Conservation (phyloP, 2,797 vertebrate species). For the Enoplosus armatus region DNA sequence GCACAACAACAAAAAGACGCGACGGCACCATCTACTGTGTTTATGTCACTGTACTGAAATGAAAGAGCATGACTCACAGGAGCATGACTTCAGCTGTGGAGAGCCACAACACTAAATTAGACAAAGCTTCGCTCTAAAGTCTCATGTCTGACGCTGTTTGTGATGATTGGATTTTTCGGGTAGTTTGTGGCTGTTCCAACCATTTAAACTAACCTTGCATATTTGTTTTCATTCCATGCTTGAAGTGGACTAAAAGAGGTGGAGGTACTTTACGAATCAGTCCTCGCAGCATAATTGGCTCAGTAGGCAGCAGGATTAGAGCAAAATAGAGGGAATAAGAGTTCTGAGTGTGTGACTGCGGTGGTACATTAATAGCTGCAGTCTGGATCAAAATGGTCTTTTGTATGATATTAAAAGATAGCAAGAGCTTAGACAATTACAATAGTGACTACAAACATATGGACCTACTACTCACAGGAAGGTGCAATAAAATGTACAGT, state of each 20-base stretch:
- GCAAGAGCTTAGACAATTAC: not conserved
- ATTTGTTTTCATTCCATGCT: constrained; percentile 50
- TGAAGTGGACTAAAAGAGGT: constrained; percentile 57
- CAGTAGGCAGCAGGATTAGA: not conserved
- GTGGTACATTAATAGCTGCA: not conserved
- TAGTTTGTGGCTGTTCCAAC: constrained; percentile 49
- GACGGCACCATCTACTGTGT: not conserved
- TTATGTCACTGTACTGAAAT: constrained; percentile 24
- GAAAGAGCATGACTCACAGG: constrained; percentile 51
- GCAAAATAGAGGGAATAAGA: not conserved
- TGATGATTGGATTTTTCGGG: constrained; percentile 27
- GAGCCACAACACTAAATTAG: constrained; percentile 24
- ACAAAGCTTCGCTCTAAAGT: constrained; percentile 15
- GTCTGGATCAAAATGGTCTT: not conserved
- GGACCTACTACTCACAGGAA: not conserved
- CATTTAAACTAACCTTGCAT: constrained; percentile 62
- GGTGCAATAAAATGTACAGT: not conserved
- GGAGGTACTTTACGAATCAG: not conserved
- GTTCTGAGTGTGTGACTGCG: not conserved
- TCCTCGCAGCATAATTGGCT: not conserved
- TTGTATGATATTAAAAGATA: constrained; percentile 2
- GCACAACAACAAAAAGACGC: not conserved
- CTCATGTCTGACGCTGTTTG: constrained; percentile 31
- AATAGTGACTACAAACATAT: not conserved
- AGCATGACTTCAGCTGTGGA: constrained; percentile 54